Percentiles rank a stretch among this genome's conserved stretches.
Conservation (phyloP, 1,140 invertebrate species). For the Lordiphosa mommai region DNA sequence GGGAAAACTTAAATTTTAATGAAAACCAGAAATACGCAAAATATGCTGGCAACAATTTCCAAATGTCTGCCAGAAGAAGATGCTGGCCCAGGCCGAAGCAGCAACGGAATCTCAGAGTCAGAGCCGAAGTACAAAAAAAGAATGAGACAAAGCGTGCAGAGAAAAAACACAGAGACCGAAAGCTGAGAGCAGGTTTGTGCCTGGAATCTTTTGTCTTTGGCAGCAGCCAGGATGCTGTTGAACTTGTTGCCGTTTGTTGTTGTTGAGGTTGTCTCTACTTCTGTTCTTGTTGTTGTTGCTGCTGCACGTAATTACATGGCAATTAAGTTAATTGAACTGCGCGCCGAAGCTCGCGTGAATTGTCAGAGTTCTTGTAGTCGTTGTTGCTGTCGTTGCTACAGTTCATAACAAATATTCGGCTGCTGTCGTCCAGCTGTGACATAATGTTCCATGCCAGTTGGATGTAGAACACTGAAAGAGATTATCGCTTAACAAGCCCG, state of each 20-base stretch:
- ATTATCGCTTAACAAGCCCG: too few species aligned
- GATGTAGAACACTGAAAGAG: too few species aligned
- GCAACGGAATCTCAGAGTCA: constrained; percentile 37
- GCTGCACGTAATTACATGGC: constrained; percentile 75
- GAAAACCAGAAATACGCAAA: constrained; percentile 50
- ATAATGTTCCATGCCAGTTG: constrained; percentile 44
- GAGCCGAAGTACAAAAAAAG: constrained; percentile 10
- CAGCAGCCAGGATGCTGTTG: constrained; percentile 50
- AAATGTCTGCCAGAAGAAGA: constrained; percentile 45
- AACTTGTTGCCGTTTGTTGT: constrained; percentile 22
- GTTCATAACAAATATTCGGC: too few species aligned
- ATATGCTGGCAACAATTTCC: constrained; percentile 72
- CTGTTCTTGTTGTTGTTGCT: constrained; percentile 26
- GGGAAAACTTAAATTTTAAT: too few species aligned
- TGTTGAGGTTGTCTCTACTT: constrained; percentile 3
- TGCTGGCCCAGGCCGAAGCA: neutral
- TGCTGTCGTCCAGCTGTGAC: constrained; percentile 24
- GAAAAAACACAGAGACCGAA: constrained; percentile 3
- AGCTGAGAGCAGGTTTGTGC: constrained; percentile 62
- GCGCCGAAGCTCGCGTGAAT: constrained; percentile 69
- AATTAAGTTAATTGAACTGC: constrained; percentile 79
- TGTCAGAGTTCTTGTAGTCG: constrained; percentile 13
- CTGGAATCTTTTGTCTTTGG: constrained; percentile 69
- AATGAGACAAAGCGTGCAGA: constrained; percentile 4
- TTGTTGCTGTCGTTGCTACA: too few species aligned